Conservation (phyloP, 1,140 invertebrate genomes). For the Drosophila truncata region DNA sequence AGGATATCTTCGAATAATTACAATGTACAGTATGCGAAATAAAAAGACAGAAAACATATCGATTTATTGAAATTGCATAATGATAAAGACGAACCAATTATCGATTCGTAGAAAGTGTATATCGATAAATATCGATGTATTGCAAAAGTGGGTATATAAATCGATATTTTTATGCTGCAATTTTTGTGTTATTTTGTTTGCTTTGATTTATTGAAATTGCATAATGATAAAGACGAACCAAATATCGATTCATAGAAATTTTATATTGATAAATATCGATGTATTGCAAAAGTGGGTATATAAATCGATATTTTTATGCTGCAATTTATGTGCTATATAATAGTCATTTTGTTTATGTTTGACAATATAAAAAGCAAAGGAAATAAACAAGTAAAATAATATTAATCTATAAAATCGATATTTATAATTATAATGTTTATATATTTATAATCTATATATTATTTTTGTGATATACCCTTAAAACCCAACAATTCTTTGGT, state of each 20-base stretch:
- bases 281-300: background rate
- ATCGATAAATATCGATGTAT: background rate
- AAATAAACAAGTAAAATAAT: background rate
- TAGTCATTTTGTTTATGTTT: too few relatives aligned
- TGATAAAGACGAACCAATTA: too few relatives aligned
- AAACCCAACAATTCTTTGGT: too few relatives aligned
- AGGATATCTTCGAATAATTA: constrained; percentile 19
- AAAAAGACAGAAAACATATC: background rate
- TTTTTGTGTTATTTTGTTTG: too few relatives aligned
- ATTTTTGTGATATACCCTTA: too few relatives aligned
- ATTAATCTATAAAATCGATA: background rate
- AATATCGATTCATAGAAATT: too few relatives aligned
- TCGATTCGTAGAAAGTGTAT: too few relatives aligned
- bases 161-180: background rate
- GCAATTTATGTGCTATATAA: too few relatives aligned
- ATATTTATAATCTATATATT: background rate
- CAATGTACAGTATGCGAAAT: background rate
- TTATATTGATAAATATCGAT: background rate
- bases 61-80: background rate
- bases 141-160: background rate
- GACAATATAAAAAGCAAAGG: background rate
- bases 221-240: too few relatives aligned
- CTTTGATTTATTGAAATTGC: background rate
- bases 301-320: background rate
- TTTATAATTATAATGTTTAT: background rate